These are phyloP conservation scores for Alectoris magna DNA, from an alignment of 2,797 vertebrate species.

Conservation along the genomic window DNA sequence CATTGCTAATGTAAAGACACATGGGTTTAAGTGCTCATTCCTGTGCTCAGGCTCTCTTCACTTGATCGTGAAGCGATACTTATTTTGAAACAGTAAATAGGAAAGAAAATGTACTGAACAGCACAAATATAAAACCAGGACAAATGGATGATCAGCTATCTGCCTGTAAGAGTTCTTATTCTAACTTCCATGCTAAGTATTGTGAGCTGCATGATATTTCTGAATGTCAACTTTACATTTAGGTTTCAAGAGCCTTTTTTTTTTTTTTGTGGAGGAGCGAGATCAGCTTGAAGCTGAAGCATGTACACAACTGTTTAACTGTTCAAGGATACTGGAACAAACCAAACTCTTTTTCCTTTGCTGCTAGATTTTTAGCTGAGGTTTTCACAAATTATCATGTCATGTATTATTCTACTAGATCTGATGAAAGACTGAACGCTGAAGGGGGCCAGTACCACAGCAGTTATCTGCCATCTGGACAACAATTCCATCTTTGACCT, in stretches of 20 bases:
- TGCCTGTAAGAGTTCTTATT: background rate
- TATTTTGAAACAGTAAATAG: background rate
- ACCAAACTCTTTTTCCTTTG: conserved; percentile 21
- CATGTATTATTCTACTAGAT: background rate
- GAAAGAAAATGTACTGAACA: background rate
- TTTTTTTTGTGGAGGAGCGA: background rate
- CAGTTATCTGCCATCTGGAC: background rate
- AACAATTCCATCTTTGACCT: background rate
- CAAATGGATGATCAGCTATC: background rate
- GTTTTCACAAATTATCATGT: background rate
- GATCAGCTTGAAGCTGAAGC: conserved; percentile 41
- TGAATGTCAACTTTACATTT: background rate
- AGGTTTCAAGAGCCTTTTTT: conserved; percentile 2
- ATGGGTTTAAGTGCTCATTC: background rate
- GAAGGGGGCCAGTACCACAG: background rate
- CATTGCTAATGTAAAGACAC: background rate
- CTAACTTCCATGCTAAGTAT: background rate
- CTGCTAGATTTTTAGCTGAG: conserved; percentile 10
- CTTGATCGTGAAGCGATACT: background rate
- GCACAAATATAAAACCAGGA: background rate
- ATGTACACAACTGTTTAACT: conserved; percentile 13
- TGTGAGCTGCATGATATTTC: background rate
- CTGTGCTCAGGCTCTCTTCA: background rate
- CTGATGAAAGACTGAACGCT: background rate
- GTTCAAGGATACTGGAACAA: conserved; percentile 15